phyloP scores from a whole-genome alignment of 2,888 invertebrate species.

The Drosophila paranaensis region DNA sequence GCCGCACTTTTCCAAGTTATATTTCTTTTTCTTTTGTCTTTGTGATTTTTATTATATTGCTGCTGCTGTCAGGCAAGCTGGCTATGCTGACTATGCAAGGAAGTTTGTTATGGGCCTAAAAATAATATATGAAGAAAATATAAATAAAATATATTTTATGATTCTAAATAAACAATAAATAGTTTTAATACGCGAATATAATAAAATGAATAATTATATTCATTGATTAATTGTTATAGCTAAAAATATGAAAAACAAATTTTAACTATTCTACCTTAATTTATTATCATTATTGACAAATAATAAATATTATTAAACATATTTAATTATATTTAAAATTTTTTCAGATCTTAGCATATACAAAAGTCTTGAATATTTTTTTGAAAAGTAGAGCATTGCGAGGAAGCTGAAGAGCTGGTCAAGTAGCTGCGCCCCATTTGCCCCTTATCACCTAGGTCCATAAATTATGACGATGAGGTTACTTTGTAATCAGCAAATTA shows the following conservation, averaged over 20 bases:
- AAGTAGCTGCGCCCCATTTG: conserved; percentile 40
- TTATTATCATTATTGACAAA: too few relatives aligned
- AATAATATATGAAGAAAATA: background rate
- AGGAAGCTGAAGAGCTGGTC: conserved; percentile 14
- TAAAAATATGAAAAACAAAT: background rate
- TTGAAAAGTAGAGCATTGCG: conserved; percentile 25
- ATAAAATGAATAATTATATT: background rate
- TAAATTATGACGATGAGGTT: conserved; percentile 72
- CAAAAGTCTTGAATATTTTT: too few relatives aligned
- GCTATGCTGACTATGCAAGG: background rate
- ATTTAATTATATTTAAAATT: background rate
- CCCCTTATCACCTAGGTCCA: conserved; percentile 69
- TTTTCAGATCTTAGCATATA: too few relatives aligned
- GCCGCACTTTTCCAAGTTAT: background rate
- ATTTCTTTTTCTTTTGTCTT: conserved; percentile 2
- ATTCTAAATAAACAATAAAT: too few relatives aligned
- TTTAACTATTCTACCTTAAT: too few relatives aligned
- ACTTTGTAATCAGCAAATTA: conserved; percentile 79
- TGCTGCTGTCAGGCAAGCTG: background rate
- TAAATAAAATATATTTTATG: background rate
- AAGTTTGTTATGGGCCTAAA: background rate
- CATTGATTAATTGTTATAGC: background rate
- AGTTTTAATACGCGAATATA: too few relatives aligned
- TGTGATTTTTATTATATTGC: conserved; percentile 9
- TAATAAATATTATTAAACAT: too few relatives aligned